Evolutionary conservation across 2,113 vertebrate genomes (phyloP), one percentile per base, ranked within the genome.

Genomic region (Pelodiscus sinensis): DNA sequence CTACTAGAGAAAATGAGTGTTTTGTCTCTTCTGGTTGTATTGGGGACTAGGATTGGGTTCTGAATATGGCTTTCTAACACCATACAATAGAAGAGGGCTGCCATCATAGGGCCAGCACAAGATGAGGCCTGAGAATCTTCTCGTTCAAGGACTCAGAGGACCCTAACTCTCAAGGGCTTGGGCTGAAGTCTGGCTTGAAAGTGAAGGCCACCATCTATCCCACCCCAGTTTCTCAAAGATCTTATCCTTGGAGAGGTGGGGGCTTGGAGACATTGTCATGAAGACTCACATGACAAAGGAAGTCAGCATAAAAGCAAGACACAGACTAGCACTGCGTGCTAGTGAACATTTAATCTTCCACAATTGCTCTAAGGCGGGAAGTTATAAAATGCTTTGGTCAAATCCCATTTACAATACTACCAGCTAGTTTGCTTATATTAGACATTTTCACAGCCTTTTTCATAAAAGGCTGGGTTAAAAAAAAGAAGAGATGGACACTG

Each of bases 21-120:
- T 27, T 13, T 62, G 5, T 1, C 19, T 62, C 15, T 29, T 16
- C 52, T n/a, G 62, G 31, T 60, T 7, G 13, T 9, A 16, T 0
- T 7, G 44, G 52, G 2, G 85, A 3, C 10, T 35, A 1, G 0
- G 38, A 60, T 60, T 11, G 22, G 9, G n/a, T 18, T 71, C 65
- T 35, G n/a, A 71, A 71, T 0, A 8, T 19, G 0, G 2, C 75
- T 55, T 29, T n/a, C 51, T 79, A 15, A 25, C 15, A 1, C 22
- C 19, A 3, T 0, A 0, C 1, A 0, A 38, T 1, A 2, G 14
- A 51, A 35, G 8, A 9, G 13, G 16, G 71, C 82, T 52, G 60
- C 54, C 13, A 6, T 3, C 7, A 21, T 5, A 9, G 0, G 0
- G 78, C 35, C 60, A 50, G 50, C 38, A 9, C 0, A 0, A 22